phyloP scores from a whole-genome alignment of 1,140 invertebrate species.

The Camponotus floridanus region DNA sequence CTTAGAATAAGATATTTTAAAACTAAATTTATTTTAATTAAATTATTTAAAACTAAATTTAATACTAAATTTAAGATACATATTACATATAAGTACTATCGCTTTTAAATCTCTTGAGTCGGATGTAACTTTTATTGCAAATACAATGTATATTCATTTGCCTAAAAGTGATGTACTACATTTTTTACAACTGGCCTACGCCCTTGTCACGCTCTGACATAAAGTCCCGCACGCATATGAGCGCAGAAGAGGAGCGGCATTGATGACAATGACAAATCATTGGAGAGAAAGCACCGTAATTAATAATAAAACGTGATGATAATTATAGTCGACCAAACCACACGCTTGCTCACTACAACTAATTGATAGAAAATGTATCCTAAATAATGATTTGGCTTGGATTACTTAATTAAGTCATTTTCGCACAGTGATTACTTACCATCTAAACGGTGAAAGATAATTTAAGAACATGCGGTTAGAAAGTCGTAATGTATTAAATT shows the following conservation, averaged over 20 bases:
- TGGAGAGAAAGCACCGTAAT: conserved; percentile 37
- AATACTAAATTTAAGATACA: not conserved
- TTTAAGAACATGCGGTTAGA: conserved; percentile 35
- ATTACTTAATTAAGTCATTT: conserved; percentile 26
- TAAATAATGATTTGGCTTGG: conserved; percentile 14
- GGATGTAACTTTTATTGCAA: not conserved
- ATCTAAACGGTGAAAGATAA: conserved; percentile 41
- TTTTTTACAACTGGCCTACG: not conserved
- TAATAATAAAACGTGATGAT: conserved; percentile 26
- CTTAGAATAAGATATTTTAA: not conserved
- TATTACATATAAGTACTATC: not conserved
- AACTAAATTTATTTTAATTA: conserved; percentile 7
- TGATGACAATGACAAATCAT: conserved; percentile 45
- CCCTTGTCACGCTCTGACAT: conserved; percentile 8
- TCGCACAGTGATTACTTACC: not conserved
- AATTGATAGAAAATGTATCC: conserved; percentile 36
- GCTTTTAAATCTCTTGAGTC: not conserved
- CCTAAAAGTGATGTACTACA: conserved; percentile 20
- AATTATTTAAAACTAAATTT: too few relatives aligned
- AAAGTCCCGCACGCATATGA: not conserved
- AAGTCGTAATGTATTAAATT: conserved; percentile 38
- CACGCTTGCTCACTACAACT: not conserved
- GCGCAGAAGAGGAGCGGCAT: conserved; percentile 30
- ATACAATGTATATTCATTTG: not conserved
- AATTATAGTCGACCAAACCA: conserved; percentile 18